Conservation (phyloP, 2,888 invertebrate species). For the Dioctria rufipes region DNA sequence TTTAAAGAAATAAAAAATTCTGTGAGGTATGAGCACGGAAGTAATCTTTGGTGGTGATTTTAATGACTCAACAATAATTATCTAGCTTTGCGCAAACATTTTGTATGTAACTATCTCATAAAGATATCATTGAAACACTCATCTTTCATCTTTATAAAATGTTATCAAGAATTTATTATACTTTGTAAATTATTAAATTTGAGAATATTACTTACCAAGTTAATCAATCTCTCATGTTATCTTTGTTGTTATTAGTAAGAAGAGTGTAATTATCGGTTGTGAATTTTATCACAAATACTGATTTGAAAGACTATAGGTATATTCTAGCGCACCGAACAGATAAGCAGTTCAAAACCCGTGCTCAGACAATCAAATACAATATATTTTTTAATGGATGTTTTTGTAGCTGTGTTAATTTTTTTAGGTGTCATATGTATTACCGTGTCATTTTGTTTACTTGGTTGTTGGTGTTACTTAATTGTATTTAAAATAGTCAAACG, state of each 20-base stretch:
- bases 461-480: conserved; percentile 41
- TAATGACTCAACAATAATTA: too few species aligned
- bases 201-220: neutral
- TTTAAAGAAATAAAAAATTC: too few species aligned
- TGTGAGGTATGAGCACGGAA: too few species aligned
- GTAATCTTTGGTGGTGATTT: too few species aligned
- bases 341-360: conserved; percentile 13
- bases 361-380: conserved; percentile 3
- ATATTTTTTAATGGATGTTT: conserved; percentile 20
- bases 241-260: neutral
- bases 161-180: too few species aligned
- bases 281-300: conserved; percentile 1
- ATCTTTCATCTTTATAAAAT: too few species aligned
- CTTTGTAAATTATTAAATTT: neutral
- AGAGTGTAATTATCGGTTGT: neutral
- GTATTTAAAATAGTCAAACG: neutral
- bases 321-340: neutral
- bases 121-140: too few species aligned
- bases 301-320: neutral
- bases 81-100: too few species aligned
- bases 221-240: neutral
- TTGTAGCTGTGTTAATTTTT: conserved; percentile 38
- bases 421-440: conserved; percentile 3
- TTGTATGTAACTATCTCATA: too few species aligned
- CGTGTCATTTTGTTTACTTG: conserved; percentile 10